A percentile compares a stretch with the other conserved stretches of the same genome.
phyloP scores from a whole-genome alignment of 2,888 invertebrate species.

The Athalia circularis region DNA sequence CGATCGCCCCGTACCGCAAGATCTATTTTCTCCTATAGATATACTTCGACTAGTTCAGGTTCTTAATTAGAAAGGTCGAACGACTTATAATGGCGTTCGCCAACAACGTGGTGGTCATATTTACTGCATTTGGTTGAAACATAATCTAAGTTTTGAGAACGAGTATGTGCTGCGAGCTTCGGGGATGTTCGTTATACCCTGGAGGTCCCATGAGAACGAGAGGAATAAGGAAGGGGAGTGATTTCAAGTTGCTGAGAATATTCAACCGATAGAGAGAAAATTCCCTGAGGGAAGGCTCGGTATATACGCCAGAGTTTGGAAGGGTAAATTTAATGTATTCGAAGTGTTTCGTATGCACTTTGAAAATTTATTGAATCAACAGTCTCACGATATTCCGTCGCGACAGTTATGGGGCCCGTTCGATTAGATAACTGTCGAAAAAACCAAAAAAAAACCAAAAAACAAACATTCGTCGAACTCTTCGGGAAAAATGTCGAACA shows the following conservation, averaged over 20 bases:
- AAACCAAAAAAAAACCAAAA: too few relatives aligned
- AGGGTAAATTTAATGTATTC: conserved; percentile 4
- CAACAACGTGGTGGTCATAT: conserved; percentile 31
- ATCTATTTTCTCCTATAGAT: too few relatives aligned
- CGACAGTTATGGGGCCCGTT: background rate
- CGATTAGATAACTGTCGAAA: background rate
- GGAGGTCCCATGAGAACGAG: background rate
- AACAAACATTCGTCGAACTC: too few relatives aligned
- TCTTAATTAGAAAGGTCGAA: conserved; percentile 32
- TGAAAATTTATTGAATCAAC: conserved; percentile 2
- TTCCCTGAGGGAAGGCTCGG: background rate
- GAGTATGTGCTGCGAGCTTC: background rate
- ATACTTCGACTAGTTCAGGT: background rate
- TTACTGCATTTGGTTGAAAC: conserved; percentile 35
- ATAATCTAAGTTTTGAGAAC: conserved; percentile 31
- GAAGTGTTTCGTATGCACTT: background rate
- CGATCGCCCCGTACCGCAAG: too few relatives aligned
- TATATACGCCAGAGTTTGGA: too few relatives aligned
- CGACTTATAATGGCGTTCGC: conserved; percentile 12
- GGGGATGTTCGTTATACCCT: background rate
- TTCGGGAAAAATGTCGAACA: too few relatives aligned
- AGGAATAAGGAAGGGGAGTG: conserved; percentile 10
- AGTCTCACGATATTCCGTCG: background rate
- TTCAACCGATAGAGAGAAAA: background rate
- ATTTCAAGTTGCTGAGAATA: conserved; percentile 9